phyloP scores from a whole-genome alignment of 2,888 invertebrate genomes.

The Artemia sp. region DNA sequence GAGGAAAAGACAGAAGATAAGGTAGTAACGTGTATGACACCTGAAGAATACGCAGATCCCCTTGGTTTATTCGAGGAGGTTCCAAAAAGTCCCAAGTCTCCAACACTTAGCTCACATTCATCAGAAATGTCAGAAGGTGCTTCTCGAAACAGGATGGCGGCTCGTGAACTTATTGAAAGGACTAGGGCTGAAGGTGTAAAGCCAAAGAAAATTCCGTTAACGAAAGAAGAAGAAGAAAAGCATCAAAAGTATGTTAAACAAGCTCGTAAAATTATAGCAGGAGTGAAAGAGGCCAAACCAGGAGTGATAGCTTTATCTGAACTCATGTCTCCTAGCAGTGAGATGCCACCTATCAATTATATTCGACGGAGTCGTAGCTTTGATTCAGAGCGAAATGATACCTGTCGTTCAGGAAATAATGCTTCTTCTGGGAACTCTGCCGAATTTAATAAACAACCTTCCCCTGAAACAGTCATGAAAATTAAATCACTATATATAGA shows the following conservation, averaged over 20 bases:
- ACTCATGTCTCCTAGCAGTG: slow-evolving; percentile 26
- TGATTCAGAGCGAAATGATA: slow-evolving; percentile 16
- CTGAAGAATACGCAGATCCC: slow-evolving; percentile 67
- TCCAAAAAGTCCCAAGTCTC: not conserved
- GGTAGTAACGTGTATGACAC: slow-evolving; percentile 48
- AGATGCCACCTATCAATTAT: slow-evolving; percentile 15
- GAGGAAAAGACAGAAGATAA: slow-evolving; percentile 21
- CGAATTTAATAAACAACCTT: slow-evolving; percentile 11
- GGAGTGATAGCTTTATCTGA: slow-evolving; percentile 34
- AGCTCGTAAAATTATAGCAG: slow-evolving; percentile 72
- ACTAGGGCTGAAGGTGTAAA: not conserved
- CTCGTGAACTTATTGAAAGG: slow-evolving; percentile 6
- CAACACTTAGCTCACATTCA: slow-evolving; percentile 14
- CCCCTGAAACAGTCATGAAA: slow-evolving; percentile 16
- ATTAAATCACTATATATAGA: slow-evolving; percentile 49
- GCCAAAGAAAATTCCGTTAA: not conserved
- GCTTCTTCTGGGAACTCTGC: slow-evolving; percentile 8
- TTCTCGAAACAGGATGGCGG: slow-evolving; percentile 13
- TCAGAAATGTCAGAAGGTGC: not conserved
- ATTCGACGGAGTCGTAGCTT: slow-evolving; percentile 20
- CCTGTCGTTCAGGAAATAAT: slow-evolving; percentile 13
- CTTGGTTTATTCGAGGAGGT: slow-evolving; percentile 73
- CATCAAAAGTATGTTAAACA: slow-evolving; percentile 69
- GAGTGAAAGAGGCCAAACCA: slow-evolving; percentile 64
- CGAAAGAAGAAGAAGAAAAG: slow-evolving; percentile 59